Conservation (phyloP, 1,140 invertebrate species). For the Mycetomoellerius zeteki region DNA sequence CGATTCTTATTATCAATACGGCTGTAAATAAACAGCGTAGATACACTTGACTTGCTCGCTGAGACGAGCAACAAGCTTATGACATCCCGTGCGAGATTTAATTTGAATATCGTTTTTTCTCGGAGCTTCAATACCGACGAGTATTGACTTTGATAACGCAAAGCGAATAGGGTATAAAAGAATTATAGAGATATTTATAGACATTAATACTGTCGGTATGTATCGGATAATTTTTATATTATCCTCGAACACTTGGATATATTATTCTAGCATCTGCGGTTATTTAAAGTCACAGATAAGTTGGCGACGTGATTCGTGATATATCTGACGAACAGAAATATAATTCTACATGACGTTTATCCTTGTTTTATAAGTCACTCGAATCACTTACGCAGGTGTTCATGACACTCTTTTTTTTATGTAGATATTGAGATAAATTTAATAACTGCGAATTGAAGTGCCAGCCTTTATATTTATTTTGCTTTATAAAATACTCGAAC, state of each 20-base stretch:
- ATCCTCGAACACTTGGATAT: background rate
- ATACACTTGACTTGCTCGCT: background rate
- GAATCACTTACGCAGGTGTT: background rate
- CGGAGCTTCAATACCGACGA: background rate
- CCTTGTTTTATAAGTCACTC: background rate
- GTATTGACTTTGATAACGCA: background rate
- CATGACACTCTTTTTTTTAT: background rate
- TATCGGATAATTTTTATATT: background rate
- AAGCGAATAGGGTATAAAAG: background rate
- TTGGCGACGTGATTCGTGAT: background rate
- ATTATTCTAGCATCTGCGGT: background rate
- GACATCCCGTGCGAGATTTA: slow-evolving; percentile 26
- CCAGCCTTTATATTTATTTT: background rate
- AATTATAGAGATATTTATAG: background rate
- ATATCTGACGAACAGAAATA: background rate
- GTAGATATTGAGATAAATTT: background rate
- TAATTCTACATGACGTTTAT: background rate
- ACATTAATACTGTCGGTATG: background rate
- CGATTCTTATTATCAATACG: background rate
- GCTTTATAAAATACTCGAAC: background rate
- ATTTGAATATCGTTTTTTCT: background rate
- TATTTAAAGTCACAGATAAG: background rate
- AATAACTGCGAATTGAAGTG: background rate
- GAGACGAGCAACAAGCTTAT: background rate
- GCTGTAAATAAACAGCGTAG: background rate